These are phyloP conservation scores for Tapirus terrestris DNA, from an alignment of 2,113 vertebrate species.

Conservation along the genomic window DNA sequence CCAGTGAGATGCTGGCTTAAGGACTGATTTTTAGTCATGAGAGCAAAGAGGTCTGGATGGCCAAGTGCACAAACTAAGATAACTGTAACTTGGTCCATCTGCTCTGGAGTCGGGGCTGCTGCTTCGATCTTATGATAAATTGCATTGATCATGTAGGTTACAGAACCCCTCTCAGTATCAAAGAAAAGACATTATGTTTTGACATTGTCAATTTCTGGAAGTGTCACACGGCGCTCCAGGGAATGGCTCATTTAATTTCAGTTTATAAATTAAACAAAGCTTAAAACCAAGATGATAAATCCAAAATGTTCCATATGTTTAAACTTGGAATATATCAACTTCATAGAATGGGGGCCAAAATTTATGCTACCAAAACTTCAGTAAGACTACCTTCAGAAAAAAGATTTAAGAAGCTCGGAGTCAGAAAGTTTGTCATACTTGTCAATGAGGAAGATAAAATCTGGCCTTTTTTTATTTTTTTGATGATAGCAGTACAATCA, in stretches of 20 bases:
- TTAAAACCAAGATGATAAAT: slow-evolving; percentile 70
- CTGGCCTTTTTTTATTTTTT: neutral
- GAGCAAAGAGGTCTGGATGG: slow-evolving; percentile 62
- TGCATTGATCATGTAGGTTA: slow-evolving; percentile 80
- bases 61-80: slow-evolving; percentile 63
- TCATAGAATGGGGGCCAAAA: neutral
- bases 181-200: slow-evolving; percentile 82
- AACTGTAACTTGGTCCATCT: slow-evolving; percentile 76
- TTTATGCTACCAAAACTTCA: slow-evolving; percentile 26
- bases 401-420: neutral
- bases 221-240: slow-evolving; percentile 60
- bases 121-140: slow-evolving; percentile 79
- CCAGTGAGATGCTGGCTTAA: slow-evolving; percentile 36
- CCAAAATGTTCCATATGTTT: slow-evolving; percentile 67
- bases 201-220: slow-evolving; percentile 80
- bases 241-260: slow-evolving; percentile 79
- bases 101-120: slow-evolving; percentile 72
- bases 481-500: neutral
- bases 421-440: neutral
- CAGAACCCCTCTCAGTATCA: slow-evolving; percentile 80
- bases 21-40: slow-evolving; percentile 55
- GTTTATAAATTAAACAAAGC: slow-evolving; percentile 79
- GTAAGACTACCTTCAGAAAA: neutral
- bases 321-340: slow-evolving; percentile 46
- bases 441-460: neutral